phyloP scores from a whole-genome alignment of 2,113 vertebrate genomes.

The Larimichthys crocea region DNA sequence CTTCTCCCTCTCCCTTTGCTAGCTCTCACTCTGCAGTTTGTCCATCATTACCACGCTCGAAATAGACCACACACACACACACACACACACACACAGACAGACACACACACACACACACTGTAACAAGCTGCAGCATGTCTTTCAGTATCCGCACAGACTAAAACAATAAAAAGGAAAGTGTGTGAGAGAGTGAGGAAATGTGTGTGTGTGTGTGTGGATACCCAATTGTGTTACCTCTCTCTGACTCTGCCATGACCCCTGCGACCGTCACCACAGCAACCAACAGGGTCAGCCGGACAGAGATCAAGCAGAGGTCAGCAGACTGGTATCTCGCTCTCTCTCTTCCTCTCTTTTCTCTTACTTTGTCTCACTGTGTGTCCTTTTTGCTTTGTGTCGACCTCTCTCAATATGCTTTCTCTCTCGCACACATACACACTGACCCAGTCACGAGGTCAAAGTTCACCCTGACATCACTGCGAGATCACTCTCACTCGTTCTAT shows the following conservation, averaged over 20 bases:
- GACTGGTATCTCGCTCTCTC: conserved; percentile 35
- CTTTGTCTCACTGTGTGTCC: not conserved
- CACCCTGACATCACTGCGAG: conserved; percentile 19
- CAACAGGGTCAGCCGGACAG: conserved; percentile 29
- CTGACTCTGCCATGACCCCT: conserved; percentile 24
- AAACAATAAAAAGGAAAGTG: conserved; percentile 56
- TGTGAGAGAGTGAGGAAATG: conserved; percentile 22
- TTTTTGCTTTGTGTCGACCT: not conserved
- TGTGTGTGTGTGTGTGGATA: conserved; percentile 14
- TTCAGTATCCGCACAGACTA: conserved; percentile 21
- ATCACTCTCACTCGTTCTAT: not conserved
- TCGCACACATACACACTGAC: conserved; percentile 16
- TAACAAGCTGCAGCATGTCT: conserved; percentile 34
- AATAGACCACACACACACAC: conserved; percentile 30
- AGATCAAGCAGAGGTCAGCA: conserved; percentile 53
- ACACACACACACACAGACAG: conserved; percentile 10
- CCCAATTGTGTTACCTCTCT: conserved; percentile 11
- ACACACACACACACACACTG: conserved; percentile 6
- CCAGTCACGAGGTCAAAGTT: conserved; percentile 28
- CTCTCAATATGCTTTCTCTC: not conserved
- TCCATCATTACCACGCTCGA: conserved; percentile 35
- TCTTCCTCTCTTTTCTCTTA: not conserved
- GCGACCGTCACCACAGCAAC: conserved; percentile 27
- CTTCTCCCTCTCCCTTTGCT: not conserved
- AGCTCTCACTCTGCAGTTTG: conserved; percentile 33